Conservation (phyloP, 2,797 vertebrate species). For the Siniperca scherzeri region DNA sequence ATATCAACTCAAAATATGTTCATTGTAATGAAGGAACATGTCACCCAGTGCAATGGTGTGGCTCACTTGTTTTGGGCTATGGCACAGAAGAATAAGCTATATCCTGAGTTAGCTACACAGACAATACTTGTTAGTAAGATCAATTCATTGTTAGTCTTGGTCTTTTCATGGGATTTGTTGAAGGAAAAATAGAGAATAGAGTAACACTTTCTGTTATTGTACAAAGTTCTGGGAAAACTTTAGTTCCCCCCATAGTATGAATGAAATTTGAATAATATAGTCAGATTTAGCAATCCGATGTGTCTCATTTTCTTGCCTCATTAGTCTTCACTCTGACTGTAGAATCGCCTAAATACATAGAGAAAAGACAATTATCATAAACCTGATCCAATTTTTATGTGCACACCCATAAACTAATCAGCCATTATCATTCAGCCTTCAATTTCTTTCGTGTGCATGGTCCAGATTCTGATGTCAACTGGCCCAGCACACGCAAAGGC, state of each 20-base stretch:
- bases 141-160: not conserved
- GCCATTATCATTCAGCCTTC: slow-evolving; percentile 48
- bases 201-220: not conserved
- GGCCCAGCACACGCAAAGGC: slow-evolving; percentile 28
- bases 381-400: slow-evolving; percentile 35
- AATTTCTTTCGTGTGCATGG: slow-evolving; percentile 26
- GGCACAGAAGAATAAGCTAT: not conserved
- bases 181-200: not conserved
- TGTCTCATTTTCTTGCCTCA: slow-evolving; percentile 28
- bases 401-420: slow-evolving; percentile 29
- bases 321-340: slow-evolving; percentile 29
- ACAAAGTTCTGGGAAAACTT: not conserved
- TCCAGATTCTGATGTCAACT: slow-evolving; percentile 46
- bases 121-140: not conserved
- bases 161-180: not conserved
- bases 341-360: slow-evolving; percentile 37
- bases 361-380: slow-evolving; percentile 49
- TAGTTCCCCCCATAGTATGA: not conserved
- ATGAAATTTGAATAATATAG: slow-evolving; percentile 32
- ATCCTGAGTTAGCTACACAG: not conserved
- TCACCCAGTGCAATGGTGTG: not conserved
- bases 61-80: not conserved
- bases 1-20: not conserved
- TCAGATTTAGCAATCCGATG: slow-evolving; percentile 16
- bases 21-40: not conserved